These are phyloP conservation scores for Phyllostomus discolor DNA, from an alignment of 2,113 vertebrate species.

Conservation along the genomic window DNA sequence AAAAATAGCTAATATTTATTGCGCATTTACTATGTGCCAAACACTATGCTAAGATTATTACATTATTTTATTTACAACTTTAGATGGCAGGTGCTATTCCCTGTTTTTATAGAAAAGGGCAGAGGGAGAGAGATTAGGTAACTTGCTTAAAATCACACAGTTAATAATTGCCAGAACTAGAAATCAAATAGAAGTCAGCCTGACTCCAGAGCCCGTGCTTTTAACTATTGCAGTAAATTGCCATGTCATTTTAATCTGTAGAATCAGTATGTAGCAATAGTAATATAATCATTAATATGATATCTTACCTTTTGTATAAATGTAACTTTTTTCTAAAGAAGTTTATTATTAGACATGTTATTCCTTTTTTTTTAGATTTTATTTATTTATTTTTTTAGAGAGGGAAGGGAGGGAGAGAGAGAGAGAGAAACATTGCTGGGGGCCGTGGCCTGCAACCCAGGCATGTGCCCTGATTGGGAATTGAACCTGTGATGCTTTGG, in stretches of 20 bases:
- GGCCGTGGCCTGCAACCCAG: no score
- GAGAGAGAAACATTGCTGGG: no score
- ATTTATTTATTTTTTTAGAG: no score
- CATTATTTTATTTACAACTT: constrained; percentile 16
- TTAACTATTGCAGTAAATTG: neutral
- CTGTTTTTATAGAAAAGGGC: constrained; percentile 22
- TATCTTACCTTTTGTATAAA: constrained; percentile 1
- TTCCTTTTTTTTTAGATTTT: neutral
- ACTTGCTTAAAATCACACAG: neutral
- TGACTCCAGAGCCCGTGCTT: neutral
- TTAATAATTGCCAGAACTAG: neutral
- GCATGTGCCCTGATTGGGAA: no score
- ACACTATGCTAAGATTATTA: neutral
- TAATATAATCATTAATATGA: neutral
- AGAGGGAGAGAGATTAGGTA: neutral
- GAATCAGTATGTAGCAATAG: neutral
- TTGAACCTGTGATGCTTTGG: no score
- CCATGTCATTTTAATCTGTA: neutral
- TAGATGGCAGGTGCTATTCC: neutral
- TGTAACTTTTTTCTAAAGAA: neutral
- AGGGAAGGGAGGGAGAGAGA: no score
- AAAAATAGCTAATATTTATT: neutral
- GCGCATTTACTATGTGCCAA: neutral
- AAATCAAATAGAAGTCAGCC: neutral
- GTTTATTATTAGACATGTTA: constrained; percentile 2